Base-by-base conservation (phyloP, 2,888 invertebrate genomes). In the Ophonus ardosiacus region DNA sequence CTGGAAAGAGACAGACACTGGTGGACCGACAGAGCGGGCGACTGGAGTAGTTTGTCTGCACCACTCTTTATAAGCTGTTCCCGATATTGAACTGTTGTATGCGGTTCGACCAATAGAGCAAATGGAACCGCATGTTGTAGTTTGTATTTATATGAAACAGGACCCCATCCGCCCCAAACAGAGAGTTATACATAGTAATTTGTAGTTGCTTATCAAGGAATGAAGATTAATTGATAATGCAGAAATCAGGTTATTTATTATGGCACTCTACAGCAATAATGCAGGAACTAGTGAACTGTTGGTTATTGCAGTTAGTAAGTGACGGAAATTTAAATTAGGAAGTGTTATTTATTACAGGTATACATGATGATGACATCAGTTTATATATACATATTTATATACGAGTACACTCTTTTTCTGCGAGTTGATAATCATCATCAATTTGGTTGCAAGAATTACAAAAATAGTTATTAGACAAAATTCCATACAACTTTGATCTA, bases 61-160 rank as follows among this genome's bases (percentile, higher is more conserved):
- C 17, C 24, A 74, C 71, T 74, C 21, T 74, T 74, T 74, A 74
- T 74, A 74, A 74, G 71, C 71, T 74, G 43, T 74, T 74, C 43
- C 71, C 71, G 71, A 74, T 74, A 74, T 74, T 74, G 71, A 18
- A 74, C 71, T 74, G 43, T 74, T 74, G 71, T 74, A 74, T 13
- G 40, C 71, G 17, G 38, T 68, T 68, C 31, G 40, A 21, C 43
- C 71, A 74, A 74, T 74, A 10, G 18, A 43, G 40, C 71, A 51
- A 43, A 51, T 13, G 71, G 71, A 74, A 74, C 71, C 71, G 71
- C 71, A 74, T 74, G 43, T 43, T 74, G 71, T 74, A 74, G 71
- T 74, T 74, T 74, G 71, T 74, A 43, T 74, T 68, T 74, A 74
- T 74, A 74, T 43, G 71, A 43, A 74, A 74, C 71, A 74, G 71